Percentiles rank a stretch among this genome's conserved stretches.
These are phyloP conservation scores for Probosciger aterrimus DNA, from an alignment of 2,113 vertebrate genomes.

Conservation along the genomic window DNA sequence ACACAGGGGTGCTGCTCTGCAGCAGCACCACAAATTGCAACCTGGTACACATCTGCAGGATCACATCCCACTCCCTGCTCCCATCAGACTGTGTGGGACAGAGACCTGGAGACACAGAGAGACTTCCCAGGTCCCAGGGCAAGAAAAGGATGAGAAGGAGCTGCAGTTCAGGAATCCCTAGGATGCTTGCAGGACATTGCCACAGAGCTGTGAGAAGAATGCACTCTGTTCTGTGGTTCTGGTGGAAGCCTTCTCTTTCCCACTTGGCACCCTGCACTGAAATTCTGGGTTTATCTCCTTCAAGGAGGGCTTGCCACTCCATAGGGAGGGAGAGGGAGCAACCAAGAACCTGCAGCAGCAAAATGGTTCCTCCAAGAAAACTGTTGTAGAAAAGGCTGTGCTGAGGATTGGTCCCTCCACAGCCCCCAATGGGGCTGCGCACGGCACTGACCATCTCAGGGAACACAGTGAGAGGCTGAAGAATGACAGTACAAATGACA, in stretches of 20 bases:
- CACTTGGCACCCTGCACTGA: not conserved
- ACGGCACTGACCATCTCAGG: not conserved
- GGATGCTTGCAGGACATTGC: not conserved
- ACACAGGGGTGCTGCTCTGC: not conserved
- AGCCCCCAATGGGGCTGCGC: not conserved
- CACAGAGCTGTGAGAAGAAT: not conserved
- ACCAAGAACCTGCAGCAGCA: not conserved
- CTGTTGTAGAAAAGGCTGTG: not conserved
- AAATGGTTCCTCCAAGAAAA: constrained; percentile 3
- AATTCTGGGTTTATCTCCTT: not conserved
- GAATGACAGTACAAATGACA: not conserved
- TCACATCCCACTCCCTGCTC: fast-evolving
- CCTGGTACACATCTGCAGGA: not conserved
- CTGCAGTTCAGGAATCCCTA: not conserved
- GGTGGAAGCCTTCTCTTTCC: not conserved
- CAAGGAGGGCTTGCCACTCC: not conserved
- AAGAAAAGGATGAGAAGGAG: not conserved
- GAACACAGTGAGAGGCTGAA: not conserved
- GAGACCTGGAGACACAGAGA: not conserved
- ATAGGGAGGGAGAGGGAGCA: not conserved
- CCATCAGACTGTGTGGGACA: fast-evolving
- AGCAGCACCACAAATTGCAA: not conserved
- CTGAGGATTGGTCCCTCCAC: not conserved
- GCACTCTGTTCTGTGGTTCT: not conserved
- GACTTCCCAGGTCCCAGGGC: not conserved